Evolutionary conservation across 2,888 invertebrate species (phyloP), one percentile per base, ranked within the genome.

Genomic region (Listrodromus nycthemerus): DNA sequence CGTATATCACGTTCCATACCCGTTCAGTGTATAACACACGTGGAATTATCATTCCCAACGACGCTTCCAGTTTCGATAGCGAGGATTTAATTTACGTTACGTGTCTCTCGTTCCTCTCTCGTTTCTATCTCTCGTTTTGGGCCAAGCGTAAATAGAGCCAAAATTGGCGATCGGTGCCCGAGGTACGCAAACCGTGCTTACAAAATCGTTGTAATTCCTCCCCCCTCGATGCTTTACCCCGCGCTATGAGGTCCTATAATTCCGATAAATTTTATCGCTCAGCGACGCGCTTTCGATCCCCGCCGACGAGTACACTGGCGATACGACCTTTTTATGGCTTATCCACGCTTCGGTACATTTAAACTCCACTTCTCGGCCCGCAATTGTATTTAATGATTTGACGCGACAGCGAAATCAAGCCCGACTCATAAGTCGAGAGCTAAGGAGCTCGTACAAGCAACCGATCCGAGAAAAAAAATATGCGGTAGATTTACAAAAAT

Each of bases 41-140:
- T 13, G 65, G 83, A 76, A 84, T 84, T 84, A 84, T 84, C 83
- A 84, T 84, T 84, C 80, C 33, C 77, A 70, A 74, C 77, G 74
- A 55, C 73, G 80, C 80, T 65, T 84, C 77, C 80, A 78, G 83
- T 80, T 84, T 84, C 83, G 83, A 84, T 84, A 81, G 83, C 83
- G 83, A 81, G 80, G 77, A 84, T 84, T 84, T 80, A 84, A 84
- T 84, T 84, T 84, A 84, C 83, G 83, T 58, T 33, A 80, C 80
- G 71, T 84, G 80, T 84, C 77, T 76, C 71, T 73, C 80, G 24
- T 75, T 69, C 50, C 67, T 55, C 55, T 55, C 55, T 55, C 55
- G 24, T 71, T 45, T 73, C 70, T 76, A 71, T 73, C 76, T 70
- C 30, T 61, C 69, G 48, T 37, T 52, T 52, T 27, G 41, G 21